These are phyloP conservation scores for Pammene fasciana DNA, from an alignment of 2,888 invertebrate species.

Conservation along the genomic window DNA sequence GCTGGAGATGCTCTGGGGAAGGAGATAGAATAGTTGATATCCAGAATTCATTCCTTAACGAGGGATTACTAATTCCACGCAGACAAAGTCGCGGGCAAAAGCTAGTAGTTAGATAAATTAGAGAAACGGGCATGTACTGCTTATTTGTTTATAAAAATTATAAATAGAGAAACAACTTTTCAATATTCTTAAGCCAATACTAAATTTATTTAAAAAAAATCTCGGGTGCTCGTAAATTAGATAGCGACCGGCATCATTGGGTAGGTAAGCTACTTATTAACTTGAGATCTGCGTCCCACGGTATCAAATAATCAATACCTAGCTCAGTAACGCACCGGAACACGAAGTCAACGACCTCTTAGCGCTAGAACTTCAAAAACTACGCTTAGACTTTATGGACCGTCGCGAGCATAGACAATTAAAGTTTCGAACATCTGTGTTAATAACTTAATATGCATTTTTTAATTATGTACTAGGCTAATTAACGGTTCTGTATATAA, in stretches of 20 bases:
- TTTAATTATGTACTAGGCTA: constrained; percentile 50
- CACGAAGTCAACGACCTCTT: constrained; percentile 65
- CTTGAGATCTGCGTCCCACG: constrained; percentile 10
- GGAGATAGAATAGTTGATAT: too few species aligned
- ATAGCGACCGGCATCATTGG: neutral
- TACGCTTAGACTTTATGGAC: constrained; percentile 76
- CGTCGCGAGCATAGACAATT: constrained; percentile 69
- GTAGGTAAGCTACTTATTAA: neutral
- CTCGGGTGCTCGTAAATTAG: too few species aligned
- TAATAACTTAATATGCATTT: constrained; percentile 29
- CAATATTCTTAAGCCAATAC: too few species aligned
- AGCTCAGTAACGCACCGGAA: constrained; percentile 42
- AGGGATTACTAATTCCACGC: too few species aligned
- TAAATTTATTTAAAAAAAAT: too few species aligned
- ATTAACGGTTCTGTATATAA: constrained; percentile 43
- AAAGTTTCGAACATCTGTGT: constrained; percentile 64
- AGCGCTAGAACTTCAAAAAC: constrained; percentile 63
- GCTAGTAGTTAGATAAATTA: too few species aligned
- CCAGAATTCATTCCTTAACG: too few species aligned
- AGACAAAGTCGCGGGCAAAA: too few species aligned
- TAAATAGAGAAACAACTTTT: too few species aligned
- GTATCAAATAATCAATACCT: constrained; percentile 37
- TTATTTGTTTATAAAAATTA: too few species aligned
- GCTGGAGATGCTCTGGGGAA: too few species aligned
- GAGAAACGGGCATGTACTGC: too few species aligned